Percentiles rank a stretch among this genome's conserved stretches.
Evolutionary conservation across 2,113 vertebrate species (phyloP).

Genomic region (Tiliqua scincoides): DNA sequence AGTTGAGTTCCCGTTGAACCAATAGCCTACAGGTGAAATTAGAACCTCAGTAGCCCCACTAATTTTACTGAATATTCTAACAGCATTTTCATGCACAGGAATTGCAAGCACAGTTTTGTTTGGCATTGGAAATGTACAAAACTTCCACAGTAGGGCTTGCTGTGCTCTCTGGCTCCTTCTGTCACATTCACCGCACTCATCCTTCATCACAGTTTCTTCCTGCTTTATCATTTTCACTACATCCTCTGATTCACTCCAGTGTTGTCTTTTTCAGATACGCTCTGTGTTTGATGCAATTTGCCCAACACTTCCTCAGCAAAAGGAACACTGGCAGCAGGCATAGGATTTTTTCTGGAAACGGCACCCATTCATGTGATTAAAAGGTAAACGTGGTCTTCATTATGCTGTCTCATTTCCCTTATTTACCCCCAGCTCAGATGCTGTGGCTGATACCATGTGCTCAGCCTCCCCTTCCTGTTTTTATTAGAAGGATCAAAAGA

Average conservation of each 20-base stretch:
- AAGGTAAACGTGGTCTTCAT: conserved; percentile 55
- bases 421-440: neutral
- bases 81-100: neutral
- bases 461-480: conserved; percentile 6
- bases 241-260: conserved; percentile 26
- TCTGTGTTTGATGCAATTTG: conserved; percentile 40
- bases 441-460: neutral
- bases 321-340: conserved; percentile 35
- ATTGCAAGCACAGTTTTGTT: neutral
- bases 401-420: neutral
- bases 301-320: neutral
- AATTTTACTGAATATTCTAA: neutral
- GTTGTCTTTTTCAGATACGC: conserved; percentile 52
- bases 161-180: neutral
- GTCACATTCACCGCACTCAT: neutral
- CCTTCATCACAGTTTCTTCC: neutral
- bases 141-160: conserved; percentile 7
- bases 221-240: neutral
- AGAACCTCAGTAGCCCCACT: neutral
- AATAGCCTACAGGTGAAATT: conserved; percentile 5
- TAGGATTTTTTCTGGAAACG: conserved; percentile 10
- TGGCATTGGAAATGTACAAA: neutral
- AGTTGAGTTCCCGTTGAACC: neutral
- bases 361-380: conserved; percentile 57
- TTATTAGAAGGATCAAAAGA: neutral